These are phyloP conservation scores for Anticlea derivata DNA, from an alignment of 2,888 invertebrate species.

Conservation along the genomic window DNA sequence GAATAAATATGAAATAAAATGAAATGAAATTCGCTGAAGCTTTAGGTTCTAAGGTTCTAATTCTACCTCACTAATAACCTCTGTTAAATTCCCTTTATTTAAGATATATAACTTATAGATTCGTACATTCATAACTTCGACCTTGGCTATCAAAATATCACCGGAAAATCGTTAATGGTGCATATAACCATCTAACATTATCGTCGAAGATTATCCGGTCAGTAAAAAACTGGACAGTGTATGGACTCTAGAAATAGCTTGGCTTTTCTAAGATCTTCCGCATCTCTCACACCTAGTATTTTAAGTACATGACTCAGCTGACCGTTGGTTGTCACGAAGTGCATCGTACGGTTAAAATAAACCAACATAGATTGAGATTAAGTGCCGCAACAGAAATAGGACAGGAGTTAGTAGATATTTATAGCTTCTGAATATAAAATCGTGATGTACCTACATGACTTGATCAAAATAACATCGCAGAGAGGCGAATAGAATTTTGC, in stretches of 20 bases:
- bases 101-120: no score
- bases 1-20: no score
- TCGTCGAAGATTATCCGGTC: neutral
- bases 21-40: no score
- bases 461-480: no score
- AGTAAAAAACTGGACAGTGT: constrained; percentile 1
- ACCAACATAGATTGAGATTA: constrained; percentile 41
- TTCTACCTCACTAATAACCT: no score
- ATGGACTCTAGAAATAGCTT: constrained; percentile 10
- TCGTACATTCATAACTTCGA: constrained; percentile 3
- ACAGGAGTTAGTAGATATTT: constrained; percentile 26
- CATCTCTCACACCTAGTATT: constrained; percentile 7
- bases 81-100: no score
- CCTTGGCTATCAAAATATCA: constrained; percentile 6
- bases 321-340: constrained; percentile 45
- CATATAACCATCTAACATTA: constrained; percentile 4
- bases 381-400: constrained; percentile 48
- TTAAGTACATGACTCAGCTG: constrained; percentile 40
- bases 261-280: constrained; percentile 17
- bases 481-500: no score
- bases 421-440: neutral
- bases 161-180: neutral
- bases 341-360: constrained; percentile 67
- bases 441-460: no score
- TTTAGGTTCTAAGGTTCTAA: no score